Base-by-base conservation (phyloP, 1,140 invertebrate genomes). In the Zaprionus davidi region DNA sequence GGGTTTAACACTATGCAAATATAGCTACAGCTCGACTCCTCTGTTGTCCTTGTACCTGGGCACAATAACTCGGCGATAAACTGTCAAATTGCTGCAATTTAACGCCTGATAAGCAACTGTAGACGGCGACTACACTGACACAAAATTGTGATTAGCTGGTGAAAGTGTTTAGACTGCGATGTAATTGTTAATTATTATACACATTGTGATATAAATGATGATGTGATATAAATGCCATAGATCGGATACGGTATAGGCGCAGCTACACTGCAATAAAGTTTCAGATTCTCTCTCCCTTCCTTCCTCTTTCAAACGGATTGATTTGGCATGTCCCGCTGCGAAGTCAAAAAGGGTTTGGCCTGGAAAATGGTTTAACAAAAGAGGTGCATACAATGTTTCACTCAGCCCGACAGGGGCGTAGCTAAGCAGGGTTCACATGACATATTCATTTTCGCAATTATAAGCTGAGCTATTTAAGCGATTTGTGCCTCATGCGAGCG, bases 61-160 rank as follows among this genome's bases (percentile, higher is more conserved):
- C 34, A 71, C 59, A 63, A 44, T 68, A 62, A 66, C 64, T 64
- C 64, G 68, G 81, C 82, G 79, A 79, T 85, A 85, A 85, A 85
- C 82, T 85, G 78, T 79, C 82, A 85, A 85, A 85, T 85, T 85
- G 82, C 82, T 56, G 76, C 82, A 85, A 85, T 85, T 85, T 85
- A 85, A 86, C 82, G 82, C 82, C 82, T 86, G 79, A 86, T 78
- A 85, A 76, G 65, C 76, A 67, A 62, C 51, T 72, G 17, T n/a
- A 22, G 38, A n/a, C 41, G 41, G 44, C 44, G 5, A 9, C 20
- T 36, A 5, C 49, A 44, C 46, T 58, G 20, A 2, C 41, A 44
- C n/a, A 17, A 44, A 44, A 44, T 44, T 44, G 41, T 17, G 41
- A 9, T 17, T 3, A 44, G 41, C 44, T 20, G 6, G 17, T 1